phyloP scores from a whole-genome alignment of 2,113 vertebrate species.

The Glaucidium brasilianum region DNA sequence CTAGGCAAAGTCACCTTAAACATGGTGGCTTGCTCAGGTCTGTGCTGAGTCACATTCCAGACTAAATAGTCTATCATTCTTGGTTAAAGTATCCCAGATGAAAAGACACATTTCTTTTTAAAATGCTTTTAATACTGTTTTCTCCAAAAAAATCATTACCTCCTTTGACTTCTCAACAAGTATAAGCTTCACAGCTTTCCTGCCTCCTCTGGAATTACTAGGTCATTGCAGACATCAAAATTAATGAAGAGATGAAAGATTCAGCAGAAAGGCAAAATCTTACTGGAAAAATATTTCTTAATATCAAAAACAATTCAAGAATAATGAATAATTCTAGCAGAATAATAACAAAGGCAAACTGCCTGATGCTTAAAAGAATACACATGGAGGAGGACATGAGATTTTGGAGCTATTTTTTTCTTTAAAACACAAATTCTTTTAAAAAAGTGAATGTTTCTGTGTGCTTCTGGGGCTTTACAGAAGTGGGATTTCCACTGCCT shows the following conservation, averaged over 20 bases:
- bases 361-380: not conserved
- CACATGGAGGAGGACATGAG: not conserved
- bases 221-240: not conserved
- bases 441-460: not conserved
- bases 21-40: not conserved
- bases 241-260: slow-evolving; percentile 23
- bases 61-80: not conserved
- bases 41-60: not conserved
- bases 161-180: slow-evolving; percentile 24
- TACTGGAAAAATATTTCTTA: not conserved
- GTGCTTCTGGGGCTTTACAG: not conserved
- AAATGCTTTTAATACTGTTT: not conserved
- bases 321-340: not conserved
- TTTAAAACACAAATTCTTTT: not conserved
- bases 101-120: not conserved
- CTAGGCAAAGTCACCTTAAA: not conserved
- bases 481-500: not conserved
- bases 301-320: not conserved
- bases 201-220: slow-evolving; percentile 1
- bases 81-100: not conserved
- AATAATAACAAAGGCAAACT: not conserved
- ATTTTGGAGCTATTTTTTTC: not conserved
- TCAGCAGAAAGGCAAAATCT: not conserved
- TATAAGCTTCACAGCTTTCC: not conserved
- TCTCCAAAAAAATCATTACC: not conserved